Evolutionary conservation across 2,888 invertebrate species (phyloP).

Genomic region (Platycnemis pennipes): DNA sequence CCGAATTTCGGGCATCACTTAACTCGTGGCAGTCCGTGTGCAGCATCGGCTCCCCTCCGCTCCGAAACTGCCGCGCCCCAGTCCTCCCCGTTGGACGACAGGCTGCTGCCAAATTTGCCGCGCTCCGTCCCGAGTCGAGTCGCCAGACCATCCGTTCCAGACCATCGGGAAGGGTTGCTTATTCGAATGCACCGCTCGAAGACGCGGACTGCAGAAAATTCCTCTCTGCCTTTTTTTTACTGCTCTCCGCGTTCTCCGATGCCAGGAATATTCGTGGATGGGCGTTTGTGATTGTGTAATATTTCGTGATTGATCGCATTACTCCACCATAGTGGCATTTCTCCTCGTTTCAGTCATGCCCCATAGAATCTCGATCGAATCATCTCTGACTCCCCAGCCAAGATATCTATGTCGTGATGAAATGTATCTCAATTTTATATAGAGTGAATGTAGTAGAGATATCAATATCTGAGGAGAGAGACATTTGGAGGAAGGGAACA

Average conservation of each 20-base stretch:
- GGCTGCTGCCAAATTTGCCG: neutral
- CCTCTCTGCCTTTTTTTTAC: too few relatives aligned
- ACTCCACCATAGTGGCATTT: too few relatives aligned
- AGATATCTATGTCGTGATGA: too few relatives aligned
- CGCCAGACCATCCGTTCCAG: neutral
- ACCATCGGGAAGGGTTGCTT: neutral
- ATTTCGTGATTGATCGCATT: neutral
- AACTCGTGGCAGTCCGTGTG: constrained; percentile 46
- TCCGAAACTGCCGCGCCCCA: too few relatives aligned
- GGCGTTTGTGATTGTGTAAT: neutral
- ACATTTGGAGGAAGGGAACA: too few relatives aligned
- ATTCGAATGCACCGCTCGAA: neutral
- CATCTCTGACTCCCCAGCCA: too few relatives aligned
- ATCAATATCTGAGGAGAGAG: too few relatives aligned
- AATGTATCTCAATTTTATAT: too few relatives aligned
- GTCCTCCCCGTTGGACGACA: neutral
- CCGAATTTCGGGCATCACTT: constrained; percentile 61
- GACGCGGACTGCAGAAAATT: neutral
- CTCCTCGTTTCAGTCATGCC: too few relatives aligned
- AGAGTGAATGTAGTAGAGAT: too few relatives aligned
- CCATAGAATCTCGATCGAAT: too few relatives aligned
- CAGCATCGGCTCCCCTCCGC: neutral
- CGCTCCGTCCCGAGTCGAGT: neutral
- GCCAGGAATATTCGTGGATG: neutral
- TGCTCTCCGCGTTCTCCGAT: neutral